Conservation (phyloP, 2,113 vertebrate genomes). For the Chionodraco myersi region DNA sequence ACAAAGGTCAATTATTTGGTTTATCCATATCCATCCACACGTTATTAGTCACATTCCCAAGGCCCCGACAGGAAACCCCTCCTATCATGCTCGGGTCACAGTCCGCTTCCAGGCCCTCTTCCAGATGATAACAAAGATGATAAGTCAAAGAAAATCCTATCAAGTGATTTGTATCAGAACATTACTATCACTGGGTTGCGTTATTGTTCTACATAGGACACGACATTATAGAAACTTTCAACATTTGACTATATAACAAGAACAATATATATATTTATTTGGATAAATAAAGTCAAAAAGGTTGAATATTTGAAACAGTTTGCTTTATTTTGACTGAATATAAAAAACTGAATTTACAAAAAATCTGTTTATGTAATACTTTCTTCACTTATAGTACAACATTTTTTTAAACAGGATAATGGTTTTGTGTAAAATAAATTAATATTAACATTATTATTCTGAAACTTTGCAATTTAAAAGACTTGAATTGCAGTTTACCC, state of each 20-base stretch:
- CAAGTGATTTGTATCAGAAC: neutral
- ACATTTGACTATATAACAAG: neutral
- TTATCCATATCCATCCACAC: neutral
- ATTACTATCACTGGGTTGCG: neutral
- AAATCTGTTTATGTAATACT: neutral
- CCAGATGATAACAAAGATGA: constrained; percentile 52
- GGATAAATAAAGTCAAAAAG: neutral
- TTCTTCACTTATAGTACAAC: neutral
- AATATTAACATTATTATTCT: neutral
- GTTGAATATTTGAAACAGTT: neutral
- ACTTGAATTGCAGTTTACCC: neutral
- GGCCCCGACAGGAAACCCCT: constrained; percentile 9
- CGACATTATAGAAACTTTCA: neutral
- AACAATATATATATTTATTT: neutral
- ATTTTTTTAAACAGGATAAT: neutral
- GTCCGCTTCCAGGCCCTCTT: constrained; percentile 49
- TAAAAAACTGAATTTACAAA: neutral
- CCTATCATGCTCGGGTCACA: constrained; percentile 58
- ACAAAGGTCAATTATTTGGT: constrained; percentile 4
- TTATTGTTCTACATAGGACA: neutral
- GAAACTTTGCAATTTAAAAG: neutral
- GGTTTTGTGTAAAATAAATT: neutral
- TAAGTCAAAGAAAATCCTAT: constrained; percentile 15
- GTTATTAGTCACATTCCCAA: neutral
- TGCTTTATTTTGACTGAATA: neutral